Percentiles rank a stretch among this genome's conserved stretches.
These are phyloP conservation scores for Candoia aspera DNA, from an alignment of 2,113 vertebrate genomes.

Conservation along the genomic window DNA sequence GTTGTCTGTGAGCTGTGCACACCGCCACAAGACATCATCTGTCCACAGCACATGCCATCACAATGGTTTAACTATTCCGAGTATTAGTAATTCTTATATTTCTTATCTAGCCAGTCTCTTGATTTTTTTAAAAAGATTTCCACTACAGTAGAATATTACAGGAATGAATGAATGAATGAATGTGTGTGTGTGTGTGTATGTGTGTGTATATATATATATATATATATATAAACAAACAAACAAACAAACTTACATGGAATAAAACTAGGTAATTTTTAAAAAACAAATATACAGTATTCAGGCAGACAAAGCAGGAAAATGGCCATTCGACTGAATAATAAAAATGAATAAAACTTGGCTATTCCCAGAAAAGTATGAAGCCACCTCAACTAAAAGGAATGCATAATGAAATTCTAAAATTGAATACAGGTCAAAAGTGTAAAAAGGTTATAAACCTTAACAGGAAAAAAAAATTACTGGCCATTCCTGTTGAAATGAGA, in stretches of 20 bases:
- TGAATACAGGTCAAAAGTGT: conserved; percentile 85
- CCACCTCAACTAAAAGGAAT: conserved; percentile 91
- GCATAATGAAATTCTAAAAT: conserved; percentile 87
- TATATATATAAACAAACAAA: conserved; percentile 61
- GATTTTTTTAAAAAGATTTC: conserved; percentile 77
- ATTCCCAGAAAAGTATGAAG: conserved; percentile 82
- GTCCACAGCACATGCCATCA: conserved; percentile 68
- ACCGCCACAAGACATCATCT: conserved; percentile 62
- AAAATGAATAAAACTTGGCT: conserved; percentile 78
- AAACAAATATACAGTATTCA: conserved; percentile 87
- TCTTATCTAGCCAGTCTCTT: conserved; percentile 78
- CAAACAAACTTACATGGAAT: conserved; percentile 82
- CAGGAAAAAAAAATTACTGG: conserved; percentile 80
- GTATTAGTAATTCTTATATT: conserved; percentile 65
- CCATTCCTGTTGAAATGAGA: conserved; percentile 89
- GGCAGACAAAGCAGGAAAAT: conserved; percentile 84
- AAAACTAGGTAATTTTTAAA: conserved; percentile 82
- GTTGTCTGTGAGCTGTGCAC: conserved; percentile 61
- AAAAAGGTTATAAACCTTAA: conserved; percentile 86
- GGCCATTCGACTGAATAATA: conserved; percentile 78
- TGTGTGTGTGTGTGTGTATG: not conserved
- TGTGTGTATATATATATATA: conserved; percentile 49
- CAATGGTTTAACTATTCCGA: conserved; percentile 69
- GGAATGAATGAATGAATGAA: conserved; percentile 72
- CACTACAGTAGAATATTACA: conserved; percentile 84